Conservation (phyloP, 2,113 vertebrate genomes). For the Cairina moschata region DNA sequence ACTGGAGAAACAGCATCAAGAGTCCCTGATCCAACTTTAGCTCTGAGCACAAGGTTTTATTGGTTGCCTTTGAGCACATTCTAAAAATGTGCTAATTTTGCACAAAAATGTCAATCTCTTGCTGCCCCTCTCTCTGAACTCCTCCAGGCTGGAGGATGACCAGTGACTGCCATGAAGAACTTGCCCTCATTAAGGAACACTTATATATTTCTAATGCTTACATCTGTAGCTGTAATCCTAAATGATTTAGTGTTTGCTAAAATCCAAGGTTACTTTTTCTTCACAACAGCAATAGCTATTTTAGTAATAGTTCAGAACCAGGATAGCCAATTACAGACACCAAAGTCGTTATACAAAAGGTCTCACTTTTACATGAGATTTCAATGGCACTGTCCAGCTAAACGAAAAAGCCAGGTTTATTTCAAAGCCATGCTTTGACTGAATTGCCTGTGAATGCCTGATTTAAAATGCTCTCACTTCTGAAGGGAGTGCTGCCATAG, state of each 20-base stretch:
- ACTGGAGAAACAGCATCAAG: not conserved
- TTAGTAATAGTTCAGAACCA: not conserved
- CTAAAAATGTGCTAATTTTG: not conserved
- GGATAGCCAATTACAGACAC: not conserved
- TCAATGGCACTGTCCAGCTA: not conserved
- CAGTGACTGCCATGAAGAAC: not conserved
- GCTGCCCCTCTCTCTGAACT: not conserved
- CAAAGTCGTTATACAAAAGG: not conserved
- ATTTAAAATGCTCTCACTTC: not conserved
- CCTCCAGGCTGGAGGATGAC: not conserved
- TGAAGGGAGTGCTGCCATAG: not conserved
- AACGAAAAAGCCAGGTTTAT: not conserved
- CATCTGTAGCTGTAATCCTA: not conserved
- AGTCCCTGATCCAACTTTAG: not conserved
- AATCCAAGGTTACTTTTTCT: not conserved
- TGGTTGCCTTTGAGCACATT: not conserved
- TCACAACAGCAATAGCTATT: conserved; percentile 5
- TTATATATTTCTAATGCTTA: not conserved
- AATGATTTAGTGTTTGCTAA: not conserved
- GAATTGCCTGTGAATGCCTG: not conserved
- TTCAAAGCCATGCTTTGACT: not conserved
- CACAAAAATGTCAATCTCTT: not conserved
- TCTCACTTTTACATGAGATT: not conserved
- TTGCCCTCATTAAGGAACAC: not conserved
- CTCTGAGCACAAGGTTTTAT: fast-evolving